These are phyloP conservation scores for Armadillidium nasatum DNA, from an alignment of 1,140 invertebrate species.

Conservation along the genomic window DNA sequence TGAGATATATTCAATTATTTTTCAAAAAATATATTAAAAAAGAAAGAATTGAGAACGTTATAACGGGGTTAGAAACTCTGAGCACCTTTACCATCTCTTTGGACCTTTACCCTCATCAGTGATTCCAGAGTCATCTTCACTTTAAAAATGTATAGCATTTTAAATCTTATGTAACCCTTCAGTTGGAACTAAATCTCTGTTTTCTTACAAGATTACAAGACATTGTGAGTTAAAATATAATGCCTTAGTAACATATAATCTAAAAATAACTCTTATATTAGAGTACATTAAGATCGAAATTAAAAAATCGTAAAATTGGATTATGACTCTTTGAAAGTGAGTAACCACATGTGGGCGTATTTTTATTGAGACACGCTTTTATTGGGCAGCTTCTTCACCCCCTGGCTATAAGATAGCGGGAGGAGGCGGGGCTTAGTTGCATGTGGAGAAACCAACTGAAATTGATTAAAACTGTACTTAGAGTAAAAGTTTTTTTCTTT, in stretches of 20 bases:
- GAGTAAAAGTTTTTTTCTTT: not conserved
- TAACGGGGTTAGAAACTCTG: conserved; percentile 9
- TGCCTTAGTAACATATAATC: not conserved
- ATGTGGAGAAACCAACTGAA: not conserved
- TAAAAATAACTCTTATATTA: not conserved
- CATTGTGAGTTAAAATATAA: not conserved
- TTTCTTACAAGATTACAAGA: not conserved
- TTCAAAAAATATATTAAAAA: not conserved
- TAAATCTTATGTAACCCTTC: not conserved
- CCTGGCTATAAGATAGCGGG: not conserved
- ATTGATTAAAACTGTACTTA: not conserved
- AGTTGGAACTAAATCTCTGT: not conserved
- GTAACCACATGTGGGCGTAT: not conserved
- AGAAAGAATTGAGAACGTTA: not conserved
- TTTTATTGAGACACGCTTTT: not conserved
- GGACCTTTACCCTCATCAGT: conserved; percentile 1
- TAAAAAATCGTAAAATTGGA: not conserved
- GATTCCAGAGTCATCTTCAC: conserved; percentile 6
- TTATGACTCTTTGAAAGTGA: not conserved
- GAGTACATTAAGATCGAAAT: not conserved
- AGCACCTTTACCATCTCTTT: conserved; percentile 4
- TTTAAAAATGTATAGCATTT: not conserved
- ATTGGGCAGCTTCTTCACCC: conserved; percentile 4
- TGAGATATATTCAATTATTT: not conserved
- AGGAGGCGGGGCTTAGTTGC: not conserved